phyloP scores from a whole-genome alignment of 2,797 vertebrate species.

The Tympanoctomys barrerae region DNA sequence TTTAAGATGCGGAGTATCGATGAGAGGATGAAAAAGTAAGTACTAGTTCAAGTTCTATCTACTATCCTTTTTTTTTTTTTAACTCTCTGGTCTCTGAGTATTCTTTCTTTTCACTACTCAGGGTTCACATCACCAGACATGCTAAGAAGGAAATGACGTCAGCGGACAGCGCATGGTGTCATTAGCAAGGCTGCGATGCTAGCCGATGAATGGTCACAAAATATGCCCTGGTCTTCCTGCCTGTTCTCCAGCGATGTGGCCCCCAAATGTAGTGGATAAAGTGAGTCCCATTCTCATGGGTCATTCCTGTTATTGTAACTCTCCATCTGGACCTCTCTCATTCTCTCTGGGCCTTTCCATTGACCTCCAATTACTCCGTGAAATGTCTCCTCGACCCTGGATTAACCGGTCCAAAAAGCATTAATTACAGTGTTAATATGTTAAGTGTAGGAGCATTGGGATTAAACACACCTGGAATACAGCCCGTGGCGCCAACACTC shows the following conservation, averaged over 20 bases:
- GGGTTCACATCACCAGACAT: background rate
- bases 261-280: background rate
- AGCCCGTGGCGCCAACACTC: background rate
- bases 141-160: background rate
- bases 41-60: background rate
- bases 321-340: background rate
- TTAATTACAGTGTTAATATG: background rate
- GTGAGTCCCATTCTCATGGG: background rate
- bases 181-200: background rate
- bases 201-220: background rate
- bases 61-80: background rate
- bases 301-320: background rate
- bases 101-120: background rate
- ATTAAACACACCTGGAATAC: background rate
- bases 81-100: background rate
- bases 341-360: background rate
- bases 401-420: background rate
- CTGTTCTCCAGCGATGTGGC: too few relatives aligned
- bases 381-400: background rate
- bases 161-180: background rate
- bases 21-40: background rate
- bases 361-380: background rate
- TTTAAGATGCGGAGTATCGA: background rate
- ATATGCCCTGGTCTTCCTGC: background rate
- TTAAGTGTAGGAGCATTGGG: background rate